A percentile compares a stretch with the other conserved stretches of the same genome.
These are phyloP conservation scores for Cettia cetti DNA, from an alignment of 2,113 vertebrate genomes.

Conservation along the genomic window DNA sequence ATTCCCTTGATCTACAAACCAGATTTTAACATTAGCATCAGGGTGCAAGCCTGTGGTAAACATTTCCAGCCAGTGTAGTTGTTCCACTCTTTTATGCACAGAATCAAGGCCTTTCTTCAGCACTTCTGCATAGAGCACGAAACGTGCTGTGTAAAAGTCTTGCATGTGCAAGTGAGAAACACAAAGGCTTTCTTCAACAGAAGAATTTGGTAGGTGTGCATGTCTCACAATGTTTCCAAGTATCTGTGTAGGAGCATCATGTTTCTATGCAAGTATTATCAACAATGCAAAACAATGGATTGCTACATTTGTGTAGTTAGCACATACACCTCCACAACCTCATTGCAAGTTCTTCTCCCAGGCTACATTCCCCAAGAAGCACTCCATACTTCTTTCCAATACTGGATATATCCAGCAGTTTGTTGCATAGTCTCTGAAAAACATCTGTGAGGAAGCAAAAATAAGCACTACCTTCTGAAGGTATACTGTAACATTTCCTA, in stretches of 20 bases:
- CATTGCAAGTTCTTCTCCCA: background rate
- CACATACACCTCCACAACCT: background rate
- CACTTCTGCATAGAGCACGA: background rate
- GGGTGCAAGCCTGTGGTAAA: background rate
- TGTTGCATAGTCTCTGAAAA: background rate
- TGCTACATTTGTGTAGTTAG: background rate
- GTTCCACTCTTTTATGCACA: background rate
- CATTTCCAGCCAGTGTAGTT: background rate
- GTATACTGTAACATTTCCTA: background rate
- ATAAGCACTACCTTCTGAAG: background rate
- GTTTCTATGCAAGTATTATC: background rate
- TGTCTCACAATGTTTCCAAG: background rate
- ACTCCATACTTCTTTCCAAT: background rate
- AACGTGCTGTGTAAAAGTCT: background rate
- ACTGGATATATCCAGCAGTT: background rate
- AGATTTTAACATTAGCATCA: background rate
- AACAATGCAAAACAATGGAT: background rate
- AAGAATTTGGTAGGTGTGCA: background rate
- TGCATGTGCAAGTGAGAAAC: background rate
- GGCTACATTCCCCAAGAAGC: background rate
- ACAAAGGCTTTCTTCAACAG: background rate
- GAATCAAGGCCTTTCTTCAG: background rate
- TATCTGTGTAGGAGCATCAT: rapidly evolving
- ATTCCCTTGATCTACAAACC: background rate
- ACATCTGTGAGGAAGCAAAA: background rate